Conservation (phyloP, 2,888 invertebrate species). For the Lasius fuliginosus region DNA sequence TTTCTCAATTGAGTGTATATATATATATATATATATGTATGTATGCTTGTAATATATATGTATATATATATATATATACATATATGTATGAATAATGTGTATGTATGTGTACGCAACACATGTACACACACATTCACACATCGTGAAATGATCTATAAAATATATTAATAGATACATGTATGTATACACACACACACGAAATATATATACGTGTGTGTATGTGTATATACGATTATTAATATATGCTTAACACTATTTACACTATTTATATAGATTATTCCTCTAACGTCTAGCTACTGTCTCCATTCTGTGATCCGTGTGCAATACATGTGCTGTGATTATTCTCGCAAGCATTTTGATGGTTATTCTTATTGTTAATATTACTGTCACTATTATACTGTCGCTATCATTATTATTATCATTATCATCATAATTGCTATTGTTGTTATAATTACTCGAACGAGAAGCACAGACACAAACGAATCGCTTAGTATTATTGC, state of each 20-base stretch:
- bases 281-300: constrained; percentile 68
- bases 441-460: background rate
- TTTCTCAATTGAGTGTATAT: constrained; percentile 48
- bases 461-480: background rate
- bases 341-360: constrained; percentile 43
- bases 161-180: constrained; percentile 50
- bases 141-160: constrained; percentile 46
- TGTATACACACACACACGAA: background rate
- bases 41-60: constrained; percentile 25
- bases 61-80: constrained; percentile 37
- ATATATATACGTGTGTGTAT: background rate
- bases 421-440: background rate
- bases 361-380: constrained; percentile 19
- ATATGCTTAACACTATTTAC: constrained; percentile 68
- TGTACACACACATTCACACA: constrained; percentile 47
- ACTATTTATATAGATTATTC: constrained; percentile 70
- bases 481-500: constrained; percentile 44
- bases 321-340: constrained; percentile 63
- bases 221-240: constrained; percentile 53
- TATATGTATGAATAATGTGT: background rate
- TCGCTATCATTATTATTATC: constrained; percentile 46
- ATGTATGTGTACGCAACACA: constrained; percentile 32
- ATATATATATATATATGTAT: constrained; percentile 56
- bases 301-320: constrained; percentile 75
- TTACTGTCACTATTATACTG: constrained; percentile 38